These are phyloP conservation scores for Tiaroga cobitis DNA, from an alignment of 2,797 vertebrate genomes.

Conservation along the genomic window DNA sequence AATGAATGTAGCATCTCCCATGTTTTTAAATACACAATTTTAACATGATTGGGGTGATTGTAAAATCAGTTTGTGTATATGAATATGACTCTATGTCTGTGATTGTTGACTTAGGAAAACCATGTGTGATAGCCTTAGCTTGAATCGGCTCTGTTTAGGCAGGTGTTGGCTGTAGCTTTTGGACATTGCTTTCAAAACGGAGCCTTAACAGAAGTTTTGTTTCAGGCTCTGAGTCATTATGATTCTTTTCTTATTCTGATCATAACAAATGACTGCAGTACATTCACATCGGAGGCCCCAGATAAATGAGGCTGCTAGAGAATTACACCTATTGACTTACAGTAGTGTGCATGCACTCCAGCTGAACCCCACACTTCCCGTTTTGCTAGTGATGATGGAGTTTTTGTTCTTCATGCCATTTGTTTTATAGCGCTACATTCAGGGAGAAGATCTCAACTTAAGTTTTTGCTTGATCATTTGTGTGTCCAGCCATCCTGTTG, in stretches of 20 bases:
- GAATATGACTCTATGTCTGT: neutral
- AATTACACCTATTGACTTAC: constrained; percentile 83
- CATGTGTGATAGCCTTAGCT: constrained; percentile 68
- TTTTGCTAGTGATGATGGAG: constrained; percentile 77
- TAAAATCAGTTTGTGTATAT: constrained; percentile 32
- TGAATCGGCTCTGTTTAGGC: constrained; percentile 73
- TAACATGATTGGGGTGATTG: constrained; percentile 41
- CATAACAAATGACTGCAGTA: constrained; percentile 76
- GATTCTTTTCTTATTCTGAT: constrained; percentile 80
- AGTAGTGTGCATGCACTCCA: constrained; percentile 82
- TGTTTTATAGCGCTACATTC: constrained; percentile 66
- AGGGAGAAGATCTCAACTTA: constrained; percentile 52
- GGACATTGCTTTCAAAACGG: constrained; percentile 76
- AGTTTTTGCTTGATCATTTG: constrained; percentile 38
- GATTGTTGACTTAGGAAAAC: constrained; percentile 65
- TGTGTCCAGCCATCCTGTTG: constrained; percentile 44
- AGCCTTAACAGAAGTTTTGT: constrained; percentile 73
- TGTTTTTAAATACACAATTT: neutral
- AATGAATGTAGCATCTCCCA: too few species aligned
- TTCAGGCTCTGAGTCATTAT: constrained; percentile 74
- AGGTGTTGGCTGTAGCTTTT: constrained; percentile 76
- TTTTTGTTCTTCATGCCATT: constrained; percentile 76
- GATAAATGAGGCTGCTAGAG: constrained; percentile 75
- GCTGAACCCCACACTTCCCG: constrained; percentile 83
- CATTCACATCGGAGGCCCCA: constrained; percentile 61